Base-by-base conservation (phyloP, 2,888 invertebrate genomes). In the Drosophila stalkeri region DNA sequence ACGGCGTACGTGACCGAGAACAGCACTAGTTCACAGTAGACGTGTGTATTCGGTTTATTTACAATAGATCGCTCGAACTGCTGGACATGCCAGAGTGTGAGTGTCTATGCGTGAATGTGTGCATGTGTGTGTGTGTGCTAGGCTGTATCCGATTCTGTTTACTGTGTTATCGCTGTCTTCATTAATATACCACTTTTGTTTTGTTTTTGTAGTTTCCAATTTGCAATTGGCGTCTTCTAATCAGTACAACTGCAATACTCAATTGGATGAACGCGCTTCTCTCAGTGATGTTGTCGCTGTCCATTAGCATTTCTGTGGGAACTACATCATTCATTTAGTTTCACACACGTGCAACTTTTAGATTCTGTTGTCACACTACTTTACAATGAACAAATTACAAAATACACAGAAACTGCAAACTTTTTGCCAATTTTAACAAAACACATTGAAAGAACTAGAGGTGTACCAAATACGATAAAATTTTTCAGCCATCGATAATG, bases 1-100 rank as follows among this genome's bases (percentile, higher is more conserved):
- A 74, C 72, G 85, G 85, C 85, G 85, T 85, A 85, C 85, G 85
- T 85, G 85, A 85, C 89, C 77, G 85, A 84, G 65, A 86, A 79
- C 81, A 83, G 76, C 69, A 57, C 39, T 69, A 63, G 75, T 86
- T 89, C 84, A 89, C 87, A 89, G 77, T 89, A 80, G 86, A 65
- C 60, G 59, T 69, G 65, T 70, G 67, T 70, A 63, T 80, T 68
- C 66, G 71, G 72, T 87, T 86, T 85, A 89, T 85, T 85, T 85
- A 87, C 85, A 85, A 75, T 77, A 85, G 85, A 85, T 85, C 81
- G 59, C 71, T 68, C 57, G 49, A 63, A 57, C 64, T 66, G 43
- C 56, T 68, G 67, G 69, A 75, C 78, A 82, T 76, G 79, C 60
- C 62, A 64, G 8, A 46, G 33, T 56, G 54, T 73, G 39, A 18